Base-by-base conservation (phyloP, 1,140 invertebrate species). In the Hylaeus volcanicus region DNA sequence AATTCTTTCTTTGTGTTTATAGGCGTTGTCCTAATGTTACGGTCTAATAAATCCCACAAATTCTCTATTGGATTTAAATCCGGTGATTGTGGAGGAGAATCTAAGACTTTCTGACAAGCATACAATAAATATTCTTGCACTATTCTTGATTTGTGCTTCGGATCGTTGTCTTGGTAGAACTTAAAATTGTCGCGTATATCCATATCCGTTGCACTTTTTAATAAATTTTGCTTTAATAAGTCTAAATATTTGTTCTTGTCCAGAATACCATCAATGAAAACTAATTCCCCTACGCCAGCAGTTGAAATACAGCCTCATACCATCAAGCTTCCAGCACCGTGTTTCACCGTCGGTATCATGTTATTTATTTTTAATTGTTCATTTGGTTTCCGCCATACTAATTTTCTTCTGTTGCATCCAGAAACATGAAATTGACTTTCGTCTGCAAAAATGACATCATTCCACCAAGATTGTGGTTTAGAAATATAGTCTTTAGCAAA, bases 1-100 rank as follows among this genome's bases (percentile, higher is more conserved):
- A 63, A 41, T 63, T 41, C 37, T 12, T 1, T 5, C 41, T 41
- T 56, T 56, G 43, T 3, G 5, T 15, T 15, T 56, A 56, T 56
- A 1, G 55, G 14, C 4, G 55, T 63, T 41, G 37, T 63, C 9
- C 2, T 9, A 41, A 41, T 60, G 1, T 37, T 37, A 60, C n/a
- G 58, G 26, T 60, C 5, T 8, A 60, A 60, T 37, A 37, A 37
- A 37, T 63, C 61, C 11, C 61, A 63, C 37, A 63, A 12, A 63
- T 63, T 63, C 9, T 63, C 61, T 5, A 41, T 39, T 63, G 61
- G 61, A 63, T 63, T 41, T 63, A 63, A 63, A 63, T 63, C 37
- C 9, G 37, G 37, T 41, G 37, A 63, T 26, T 63, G 39, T 63
- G 39, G 39, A 12, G 11, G 37, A 41, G 61, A 11, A 41, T 63